Percentiles rank a stretch among this genome's conserved stretches.
Conservation (phyloP, 23 tunicate species). For the Ciona savignyi region DNA sequence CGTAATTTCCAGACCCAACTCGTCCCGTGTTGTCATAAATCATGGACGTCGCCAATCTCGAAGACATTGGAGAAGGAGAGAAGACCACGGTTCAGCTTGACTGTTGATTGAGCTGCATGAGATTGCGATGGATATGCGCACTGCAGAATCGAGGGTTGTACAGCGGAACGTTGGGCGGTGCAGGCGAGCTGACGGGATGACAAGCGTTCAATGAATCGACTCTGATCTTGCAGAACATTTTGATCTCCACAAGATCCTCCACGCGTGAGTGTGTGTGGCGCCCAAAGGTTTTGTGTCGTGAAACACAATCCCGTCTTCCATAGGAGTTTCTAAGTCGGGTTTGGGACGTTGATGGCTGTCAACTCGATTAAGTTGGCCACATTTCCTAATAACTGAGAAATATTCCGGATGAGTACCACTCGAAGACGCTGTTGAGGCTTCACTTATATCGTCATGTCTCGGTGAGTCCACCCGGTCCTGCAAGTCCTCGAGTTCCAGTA, state of each 20-base stretch:
- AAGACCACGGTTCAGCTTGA: constrained; percentile 4
- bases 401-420: constrained; percentile 28
- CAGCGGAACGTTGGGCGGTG: background rate
- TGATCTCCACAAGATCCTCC: background rate
- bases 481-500: background rate
- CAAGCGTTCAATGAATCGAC: background rate
- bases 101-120: background rate
- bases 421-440: constrained; percentile 1
- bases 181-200: background rate
- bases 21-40: background rate
- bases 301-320: background rate
- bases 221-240: background rate
- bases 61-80: constrained; percentile 26
- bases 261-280: background rate
- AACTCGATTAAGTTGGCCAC: background rate
- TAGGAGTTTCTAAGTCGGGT: background rate
- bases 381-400: constrained; percentile 31
- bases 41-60: constrained; percentile 15
- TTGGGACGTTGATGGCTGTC: background rate
- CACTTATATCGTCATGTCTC: background rate
- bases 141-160: background rate
- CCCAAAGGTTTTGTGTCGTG: background rate
- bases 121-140: background rate
- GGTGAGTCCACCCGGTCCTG: background rate
- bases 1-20: background rate